These are phyloP conservation scores for Pseudobourletiella spinata DNA, from an alignment of 1,140 invertebrate genomes.

Conservation along the genomic window DNA sequence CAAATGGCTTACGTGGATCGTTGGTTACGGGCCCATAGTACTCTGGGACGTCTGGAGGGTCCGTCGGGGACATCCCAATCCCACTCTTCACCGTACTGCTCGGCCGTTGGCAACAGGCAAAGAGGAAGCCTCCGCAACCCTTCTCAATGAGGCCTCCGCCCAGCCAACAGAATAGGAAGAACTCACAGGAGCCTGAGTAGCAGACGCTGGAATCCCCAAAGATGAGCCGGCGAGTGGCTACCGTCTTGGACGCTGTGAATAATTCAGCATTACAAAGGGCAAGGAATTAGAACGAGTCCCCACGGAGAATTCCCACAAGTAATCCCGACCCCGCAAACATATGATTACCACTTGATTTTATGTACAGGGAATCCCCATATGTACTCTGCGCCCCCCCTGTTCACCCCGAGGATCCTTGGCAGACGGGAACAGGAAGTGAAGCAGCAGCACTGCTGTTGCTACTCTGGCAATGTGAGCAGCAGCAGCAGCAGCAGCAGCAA, in stretches of 20 bases:
- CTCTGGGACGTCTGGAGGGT: slow-evolving; percentile 40
- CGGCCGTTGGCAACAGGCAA: slow-evolving; percentile 73
- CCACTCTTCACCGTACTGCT: slow-evolving; percentile 58
- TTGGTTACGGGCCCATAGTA: slow-evolving; percentile 49
- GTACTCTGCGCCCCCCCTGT: too few species aligned
- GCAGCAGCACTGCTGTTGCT: too few species aligned
- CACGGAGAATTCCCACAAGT: too few species aligned
- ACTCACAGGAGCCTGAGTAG: slow-evolving; percentile 71
- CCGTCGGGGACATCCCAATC: slow-evolving; percentile 36
- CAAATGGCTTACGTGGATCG: slow-evolving; percentile 44
- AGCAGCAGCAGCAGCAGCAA: too few species aligned
- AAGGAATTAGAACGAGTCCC: too few species aligned
- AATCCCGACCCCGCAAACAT: too few species aligned
- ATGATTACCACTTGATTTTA: too few species aligned
- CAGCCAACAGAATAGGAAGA: slow-evolving; percentile 75
- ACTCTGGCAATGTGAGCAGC: too few species aligned
- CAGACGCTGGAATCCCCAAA: slow-evolving; percentile 47
- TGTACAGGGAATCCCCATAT: too few species aligned
- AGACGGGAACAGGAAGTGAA: too few species aligned
- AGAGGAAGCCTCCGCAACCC: slow-evolving; percentile 68
- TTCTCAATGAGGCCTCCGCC: slow-evolving; percentile 76
- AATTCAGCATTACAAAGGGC: too few species aligned
- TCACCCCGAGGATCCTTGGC: too few species aligned
- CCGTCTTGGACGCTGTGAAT: slow-evolving; percentile 2
- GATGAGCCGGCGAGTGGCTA: slow-evolving; percentile 23